Percentiles rank a stretch among this genome's conserved stretches.
Conservation (phyloP, 2,797 vertebrate species). For the Sus cebifrons region DNA sequence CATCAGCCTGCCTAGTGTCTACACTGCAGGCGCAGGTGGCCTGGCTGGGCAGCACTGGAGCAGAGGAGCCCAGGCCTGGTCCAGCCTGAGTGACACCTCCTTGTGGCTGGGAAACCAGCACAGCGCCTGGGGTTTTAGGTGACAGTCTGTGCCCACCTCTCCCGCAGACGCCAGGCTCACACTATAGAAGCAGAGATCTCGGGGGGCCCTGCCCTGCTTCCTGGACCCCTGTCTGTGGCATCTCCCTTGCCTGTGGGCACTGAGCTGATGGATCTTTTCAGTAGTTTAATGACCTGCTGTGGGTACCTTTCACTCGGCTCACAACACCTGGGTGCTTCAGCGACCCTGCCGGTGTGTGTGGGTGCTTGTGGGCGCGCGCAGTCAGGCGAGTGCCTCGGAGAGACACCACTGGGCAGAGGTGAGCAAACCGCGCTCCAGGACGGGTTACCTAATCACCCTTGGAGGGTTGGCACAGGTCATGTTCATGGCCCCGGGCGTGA, state of each 20-base stretch:
- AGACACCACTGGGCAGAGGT: constrained; percentile 48
- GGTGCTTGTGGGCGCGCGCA: background rate
- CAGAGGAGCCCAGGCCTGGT: background rate
- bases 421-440: background rate
- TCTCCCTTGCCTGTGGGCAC: background rate
- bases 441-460: background rate
- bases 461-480: background rate
- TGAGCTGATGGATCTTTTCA: background rate
- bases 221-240: no score
- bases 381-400: background rate
- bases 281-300: background rate
- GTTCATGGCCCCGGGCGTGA: background rate
- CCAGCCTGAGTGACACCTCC: background rate
- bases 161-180: no score
- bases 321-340: background rate
- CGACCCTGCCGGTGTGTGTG: background rate
- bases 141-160: background rate
- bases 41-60: background rate
- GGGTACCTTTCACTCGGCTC: background rate
- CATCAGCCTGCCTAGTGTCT: background rate
- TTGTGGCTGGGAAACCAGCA: background rate
- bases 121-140: rapidly evolving
- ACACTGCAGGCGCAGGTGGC: background rate
- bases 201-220: no score
- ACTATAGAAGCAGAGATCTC: no score